Evolutionary conservation across 2,888 invertebrate species (phyloP).

Genomic region (Drosophila anomelani): DNA sequence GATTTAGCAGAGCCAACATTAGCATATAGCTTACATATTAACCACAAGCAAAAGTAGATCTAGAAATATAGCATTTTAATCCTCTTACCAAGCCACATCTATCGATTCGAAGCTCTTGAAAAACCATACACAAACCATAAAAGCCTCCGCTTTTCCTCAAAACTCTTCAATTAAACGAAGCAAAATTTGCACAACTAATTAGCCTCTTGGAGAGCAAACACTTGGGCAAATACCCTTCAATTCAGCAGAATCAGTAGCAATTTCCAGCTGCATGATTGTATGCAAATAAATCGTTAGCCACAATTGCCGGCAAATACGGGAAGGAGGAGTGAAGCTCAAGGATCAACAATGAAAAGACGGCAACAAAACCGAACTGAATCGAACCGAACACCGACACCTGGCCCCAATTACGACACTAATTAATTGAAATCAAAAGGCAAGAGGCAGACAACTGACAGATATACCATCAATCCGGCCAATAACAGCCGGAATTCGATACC

Average conservation of each 20-base stretch:
- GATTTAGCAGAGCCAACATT: too few relatives aligned
- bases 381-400: slow-evolving; percentile 33
- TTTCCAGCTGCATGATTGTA: slow-evolving; percentile 65
- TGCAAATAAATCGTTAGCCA: slow-evolving; percentile 64
- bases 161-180: slow-evolving; percentile 28
- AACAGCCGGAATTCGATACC: slow-evolving; percentile 37
- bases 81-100: neutral
- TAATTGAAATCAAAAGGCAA: slow-evolving; percentile 55
- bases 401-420: slow-evolving; percentile 63
- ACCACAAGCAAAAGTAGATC: neutral
- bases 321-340: neutral
- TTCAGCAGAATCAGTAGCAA: slow-evolving; percentile 37
- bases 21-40: neutral
- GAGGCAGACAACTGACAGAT: slow-evolving; percentile 10
- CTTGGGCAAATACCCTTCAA: slow-evolving; percentile 21
- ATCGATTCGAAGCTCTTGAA: neutral
- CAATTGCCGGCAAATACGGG: slow-evolving; percentile 32
- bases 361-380: slow-evolving; percentile 2
- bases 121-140: slow-evolving; percentile 5
- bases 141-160: neutral
- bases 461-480: slow-evolving; percentile 43
- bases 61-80: neutral
- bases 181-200: slow-evolving; percentile 57
- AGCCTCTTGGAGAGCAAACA: slow-evolving; percentile 38
- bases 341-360: slow-evolving; percentile 13